Evolutionary conservation across 2,888 invertebrate genomes (phyloP).

Genomic region (Coelinius sp.): DNA sequence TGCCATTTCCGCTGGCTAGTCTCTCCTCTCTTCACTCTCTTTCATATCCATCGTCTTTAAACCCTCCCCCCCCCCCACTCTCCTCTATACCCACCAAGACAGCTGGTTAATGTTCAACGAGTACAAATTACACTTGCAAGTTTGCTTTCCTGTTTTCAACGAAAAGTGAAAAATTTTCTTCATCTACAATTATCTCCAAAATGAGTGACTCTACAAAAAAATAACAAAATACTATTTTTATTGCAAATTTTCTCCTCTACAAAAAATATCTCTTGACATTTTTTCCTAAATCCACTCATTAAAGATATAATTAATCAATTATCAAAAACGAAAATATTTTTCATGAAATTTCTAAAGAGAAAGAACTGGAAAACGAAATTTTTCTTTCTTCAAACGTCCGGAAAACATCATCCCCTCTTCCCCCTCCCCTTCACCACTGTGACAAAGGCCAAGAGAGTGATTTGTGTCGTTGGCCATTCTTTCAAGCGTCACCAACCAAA

Average conservation of each 20-base stretch:
- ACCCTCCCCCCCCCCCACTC: conserved; percentile 22
- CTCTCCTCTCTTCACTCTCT: not conserved
- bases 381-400: conserved; percentile 29
- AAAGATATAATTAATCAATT: too few relatives aligned
- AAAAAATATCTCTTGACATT: too few relatives aligned
- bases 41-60: conserved; percentile 19
- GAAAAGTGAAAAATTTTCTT: conserved; percentile 13
- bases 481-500: conserved; percentile 55
- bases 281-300: too few relatives aligned
- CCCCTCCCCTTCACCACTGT: conserved; percentile 19
- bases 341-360: too few relatives aligned
- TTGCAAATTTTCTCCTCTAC: too few relatives aligned
- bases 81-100: conserved; percentile 52
- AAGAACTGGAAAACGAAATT: too few relatives aligned
- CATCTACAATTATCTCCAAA: too few relatives aligned
- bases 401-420: conserved; percentile 25
- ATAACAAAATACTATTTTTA: too few relatives aligned
- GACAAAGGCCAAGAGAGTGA: conserved; percentile 65
- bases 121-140: conserved; percentile 32
- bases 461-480: conserved; percentile 68
- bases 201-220: too few relatives aligned
- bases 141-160: conserved; percentile 12
- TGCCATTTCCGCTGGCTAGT: conserved; percentile 31
- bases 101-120: conserved; percentile 65
- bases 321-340: too few relatives aligned